Evolutionary conservation across 2,888 invertebrate species (phyloP).

Genomic region (Epiperipatus broadwayi): DNA sequence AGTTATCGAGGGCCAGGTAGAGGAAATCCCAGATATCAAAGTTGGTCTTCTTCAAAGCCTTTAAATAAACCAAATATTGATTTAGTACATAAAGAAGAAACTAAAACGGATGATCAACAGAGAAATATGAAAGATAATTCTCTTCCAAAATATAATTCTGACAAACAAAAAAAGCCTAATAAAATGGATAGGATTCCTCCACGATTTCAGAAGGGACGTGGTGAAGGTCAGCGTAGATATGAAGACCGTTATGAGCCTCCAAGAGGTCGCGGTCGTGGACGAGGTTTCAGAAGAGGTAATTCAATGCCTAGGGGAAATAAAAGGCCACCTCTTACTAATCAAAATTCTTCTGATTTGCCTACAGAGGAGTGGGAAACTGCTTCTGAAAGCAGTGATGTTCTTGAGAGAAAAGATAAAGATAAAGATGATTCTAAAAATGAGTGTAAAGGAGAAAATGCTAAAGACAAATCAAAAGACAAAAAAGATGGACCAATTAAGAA

Average conservation of each 20-base stretch:
- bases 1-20: slow-evolving; percentile 22
- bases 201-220: slow-evolving; percentile 17
- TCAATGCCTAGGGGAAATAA: slow-evolving; percentile 14
- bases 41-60: no score
- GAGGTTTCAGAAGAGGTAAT: no score
- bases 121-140: no score
- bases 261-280: slow-evolving; percentile 19
- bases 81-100: no score
- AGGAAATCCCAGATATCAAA: slow-evolving; percentile 21
- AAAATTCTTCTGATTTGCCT: slow-evolving; percentile 25
- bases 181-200: slow-evolving; percentile 16
- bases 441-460: slow-evolving; percentile 1
- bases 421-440: slow-evolving; percentile 7
- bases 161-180: slow-evolving; percentile 15
- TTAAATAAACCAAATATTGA: no score
- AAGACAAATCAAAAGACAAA: slow-evolving; percentile 13
- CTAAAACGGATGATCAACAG: no score
- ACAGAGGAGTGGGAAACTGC: slow-evolving; percentile 49
- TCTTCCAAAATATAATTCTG: no score
- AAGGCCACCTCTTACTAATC: slow-evolving; percentile 21
- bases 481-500: slow-evolving; percentile 23
- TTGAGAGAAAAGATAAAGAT: slow-evolving; percentile 20
- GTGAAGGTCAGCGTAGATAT: no score
- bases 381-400: slow-evolving; percentile 51
- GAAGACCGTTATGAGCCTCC: no score